Conservation (phyloP, 1,140 invertebrate genomes). For the Marisa cornuarietis region DNA sequence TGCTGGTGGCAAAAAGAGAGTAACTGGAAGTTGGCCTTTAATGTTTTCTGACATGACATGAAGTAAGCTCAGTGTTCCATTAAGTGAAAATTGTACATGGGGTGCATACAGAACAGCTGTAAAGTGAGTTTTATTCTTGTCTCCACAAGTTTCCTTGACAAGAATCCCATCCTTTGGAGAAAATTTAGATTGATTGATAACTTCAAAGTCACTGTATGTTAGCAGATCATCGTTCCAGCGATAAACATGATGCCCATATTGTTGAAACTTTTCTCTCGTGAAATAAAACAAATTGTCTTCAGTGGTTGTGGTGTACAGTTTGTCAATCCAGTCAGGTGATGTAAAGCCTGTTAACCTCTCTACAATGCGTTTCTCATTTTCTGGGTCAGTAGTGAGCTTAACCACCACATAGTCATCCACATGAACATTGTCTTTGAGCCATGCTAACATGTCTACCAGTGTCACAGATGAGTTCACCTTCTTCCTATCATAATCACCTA, state of each 20-base stretch:
- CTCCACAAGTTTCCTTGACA: slow-evolving; percentile 20
- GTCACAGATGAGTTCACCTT: slow-evolving; percentile 1
- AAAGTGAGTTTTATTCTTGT: slow-evolving; percentile 9
- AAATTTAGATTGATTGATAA: slow-evolving; percentile 15
- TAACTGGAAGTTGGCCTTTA: slow-evolving; percentile 10
- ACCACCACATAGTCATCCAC: slow-evolving; percentile 41
- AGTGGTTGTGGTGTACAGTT: slow-evolving; percentile 32
- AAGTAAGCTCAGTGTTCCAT: slow-evolving; percentile 18
- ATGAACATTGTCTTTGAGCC: slow-evolving; percentile 32
- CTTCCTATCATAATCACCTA: not conserved
- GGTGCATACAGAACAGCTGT: slow-evolving; percentile 24
- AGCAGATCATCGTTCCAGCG: slow-evolving; percentile 28
- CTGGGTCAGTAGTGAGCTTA: slow-evolving; percentile 24
- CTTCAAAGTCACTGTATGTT: slow-evolving; percentile 37
- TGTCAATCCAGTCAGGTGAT: slow-evolving; percentile 42
- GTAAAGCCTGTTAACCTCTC: slow-evolving; percentile 12
- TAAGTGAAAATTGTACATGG: not conserved
- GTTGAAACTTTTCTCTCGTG: slow-evolving; percentile 21
- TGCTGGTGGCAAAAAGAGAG: slow-evolving; percentile 28
- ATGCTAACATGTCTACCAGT: slow-evolving; percentile 28
- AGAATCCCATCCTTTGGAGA: not conserved
- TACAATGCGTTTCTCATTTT: slow-evolving; percentile 26
- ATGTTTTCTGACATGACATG: not conserved
- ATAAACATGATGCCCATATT: slow-evolving; percentile 15
- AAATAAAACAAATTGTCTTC: slow-evolving; percentile 8